Conservation (phyloP, 53 echinoderm and acorn worm genomes). For the Luidia sarsii region DNA sequence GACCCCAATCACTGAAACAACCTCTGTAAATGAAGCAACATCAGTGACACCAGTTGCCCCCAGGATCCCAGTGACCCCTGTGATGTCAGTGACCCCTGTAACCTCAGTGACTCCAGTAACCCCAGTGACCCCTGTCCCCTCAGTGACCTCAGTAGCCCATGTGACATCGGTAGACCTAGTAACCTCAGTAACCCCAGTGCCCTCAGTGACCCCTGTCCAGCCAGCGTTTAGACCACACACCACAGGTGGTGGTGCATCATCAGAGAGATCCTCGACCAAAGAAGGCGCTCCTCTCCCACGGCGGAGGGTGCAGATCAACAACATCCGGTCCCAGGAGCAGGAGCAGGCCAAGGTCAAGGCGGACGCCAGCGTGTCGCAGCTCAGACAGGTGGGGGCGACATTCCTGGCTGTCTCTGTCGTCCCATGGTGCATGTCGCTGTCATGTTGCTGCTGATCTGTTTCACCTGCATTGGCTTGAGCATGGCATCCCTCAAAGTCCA, state of each 20-base stretch:
- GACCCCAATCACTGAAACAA: no score
- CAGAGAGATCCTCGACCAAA: slow-evolving; percentile 1
- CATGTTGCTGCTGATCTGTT: no score
- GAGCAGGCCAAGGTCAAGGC: slow-evolving; percentile 54
- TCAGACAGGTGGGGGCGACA: slow-evolving; percentile 66
- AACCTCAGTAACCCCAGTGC: slow-evolving; percentile 19
- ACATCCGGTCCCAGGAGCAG: slow-evolving; percentile 25
- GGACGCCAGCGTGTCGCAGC: slow-evolving; percentile 61
- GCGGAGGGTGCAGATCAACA: slow-evolving; percentile 39
- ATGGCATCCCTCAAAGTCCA: no score
- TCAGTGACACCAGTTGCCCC: no score
- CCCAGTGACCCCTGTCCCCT: slow-evolving; percentile 5
- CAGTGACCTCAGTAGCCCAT: background rate
- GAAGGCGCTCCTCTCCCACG: slow-evolving; percentile 9
- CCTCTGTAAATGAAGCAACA: no score
- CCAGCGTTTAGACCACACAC: background rate
- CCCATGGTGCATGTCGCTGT: slow-evolving; percentile 22
- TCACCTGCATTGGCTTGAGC: no score
- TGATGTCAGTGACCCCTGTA: background rate
- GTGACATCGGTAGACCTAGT: background rate
- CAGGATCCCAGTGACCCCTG: no score
- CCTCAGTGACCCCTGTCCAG: slow-evolving; percentile 16
- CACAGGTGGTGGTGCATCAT: background rate
- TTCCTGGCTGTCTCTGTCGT: background rate
- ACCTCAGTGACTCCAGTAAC: background rate